Evolutionary conservation across 53 echinoderm and acorn worm genomes (phyloP).

Genomic region (Crossaster papposus): DNA sequence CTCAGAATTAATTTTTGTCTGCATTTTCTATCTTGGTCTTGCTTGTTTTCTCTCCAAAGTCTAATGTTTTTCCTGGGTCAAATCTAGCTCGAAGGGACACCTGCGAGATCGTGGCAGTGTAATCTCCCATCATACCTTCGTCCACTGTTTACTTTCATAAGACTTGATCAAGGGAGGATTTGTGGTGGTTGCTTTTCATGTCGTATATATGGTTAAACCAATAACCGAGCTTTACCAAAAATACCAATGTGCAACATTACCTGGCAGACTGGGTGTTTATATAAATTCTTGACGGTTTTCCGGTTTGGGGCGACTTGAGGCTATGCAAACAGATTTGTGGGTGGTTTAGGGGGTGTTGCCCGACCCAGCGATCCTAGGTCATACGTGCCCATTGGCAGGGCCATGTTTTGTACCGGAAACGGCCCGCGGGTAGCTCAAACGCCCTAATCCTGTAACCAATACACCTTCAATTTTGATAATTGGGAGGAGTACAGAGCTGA

Average conservation of each 20-base stretch:
- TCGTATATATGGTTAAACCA: constrained; percentile 27
- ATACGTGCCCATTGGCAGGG: constrained; percentile 42
- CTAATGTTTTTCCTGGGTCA: constrained; percentile 65
- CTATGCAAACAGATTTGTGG: constrained; percentile 61
- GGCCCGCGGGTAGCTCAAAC: constrained; percentile 53
- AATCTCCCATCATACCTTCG: constrained; percentile 36
- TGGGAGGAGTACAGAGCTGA: constrained; percentile 23
- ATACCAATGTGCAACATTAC: constrained; percentile 15
- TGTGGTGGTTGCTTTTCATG: constrained; percentile 1
- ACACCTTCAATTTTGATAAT: constrained; percentile 64
- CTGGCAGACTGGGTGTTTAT: constrained; percentile 32
- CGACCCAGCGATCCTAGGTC: constrained; percentile 46
- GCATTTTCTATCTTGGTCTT: background rate
- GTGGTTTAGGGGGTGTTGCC: constrained; percentile 49
- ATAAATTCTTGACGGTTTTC: constrained; percentile 20
- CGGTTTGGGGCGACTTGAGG: constrained; percentile 25
- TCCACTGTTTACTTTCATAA: constrained; percentile 52
- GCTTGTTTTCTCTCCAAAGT: constrained; percentile 48
- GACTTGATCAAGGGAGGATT: constrained; percentile 19
- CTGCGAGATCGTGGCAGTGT: constrained; percentile 46
- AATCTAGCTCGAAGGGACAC: constrained; percentile 47
- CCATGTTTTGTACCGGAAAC: constrained; percentile 58
- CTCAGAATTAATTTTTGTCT: constrained; percentile 31
- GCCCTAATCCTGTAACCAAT: constrained; percentile 61
- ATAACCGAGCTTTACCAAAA: constrained; percentile 20